Percentiles rank a stretch among this genome's conserved stretches.
Evolutionary conservation across 1,140 invertebrate genomes (phyloP).

Genomic region (Drosophila yakuba): DNA sequence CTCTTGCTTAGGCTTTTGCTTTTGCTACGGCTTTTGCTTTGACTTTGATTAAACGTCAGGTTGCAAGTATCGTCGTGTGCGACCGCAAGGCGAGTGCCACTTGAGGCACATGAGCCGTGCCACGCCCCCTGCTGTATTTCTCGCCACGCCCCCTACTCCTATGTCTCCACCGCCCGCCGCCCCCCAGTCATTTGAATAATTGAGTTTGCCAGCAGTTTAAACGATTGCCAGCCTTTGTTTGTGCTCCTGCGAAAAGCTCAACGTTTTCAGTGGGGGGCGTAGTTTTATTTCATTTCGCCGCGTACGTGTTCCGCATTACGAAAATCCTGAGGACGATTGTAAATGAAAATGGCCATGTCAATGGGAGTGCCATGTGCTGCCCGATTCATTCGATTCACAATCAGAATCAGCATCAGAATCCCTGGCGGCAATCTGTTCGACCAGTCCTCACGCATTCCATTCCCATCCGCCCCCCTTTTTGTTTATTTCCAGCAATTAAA

Average conservation of each 20-base stretch:
- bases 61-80: slow-evolving; percentile 60
- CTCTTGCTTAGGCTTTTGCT: slow-evolving; percentile 12
- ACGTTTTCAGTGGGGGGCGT: slow-evolving; percentile 58
- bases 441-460: slow-evolving; percentile 31
- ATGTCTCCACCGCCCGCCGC: neutral
- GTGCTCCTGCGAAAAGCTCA: slow-evolving; percentile 29
- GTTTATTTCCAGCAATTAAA: slow-evolving; percentile 71
- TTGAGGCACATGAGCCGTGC: slow-evolving; percentile 43
- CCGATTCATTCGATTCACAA: slow-evolving; percentile 4
- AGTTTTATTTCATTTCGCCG: slow-evolving; percentile 75
- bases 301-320: slow-evolving; percentile 54
- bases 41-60: slow-evolving; percentile 76
- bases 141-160: slow-evolving; percentile 8
- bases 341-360: slow-evolving; percentile 42
- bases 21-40: slow-evolving; percentile 16
- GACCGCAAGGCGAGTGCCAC: slow-evolving; percentile 58
- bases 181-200: slow-evolving; percentile 66
- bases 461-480: neutral
- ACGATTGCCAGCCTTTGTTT: slow-evolving; percentile 70
- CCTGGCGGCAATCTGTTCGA: slow-evolving; percentile 64
- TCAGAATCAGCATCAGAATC: slow-evolving; percentile 25
- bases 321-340: slow-evolving; percentile 15
- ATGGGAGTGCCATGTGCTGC: slow-evolving; percentile 31
- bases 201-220: slow-evolving; percentile 70
- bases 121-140: slow-evolving; percentile 23